Evolutionary conservation across 2,888 invertebrate genomes (phyloP), one percentile per base, ranked within the genome.

Genomic region (Netelia fuscicornis): DNA sequence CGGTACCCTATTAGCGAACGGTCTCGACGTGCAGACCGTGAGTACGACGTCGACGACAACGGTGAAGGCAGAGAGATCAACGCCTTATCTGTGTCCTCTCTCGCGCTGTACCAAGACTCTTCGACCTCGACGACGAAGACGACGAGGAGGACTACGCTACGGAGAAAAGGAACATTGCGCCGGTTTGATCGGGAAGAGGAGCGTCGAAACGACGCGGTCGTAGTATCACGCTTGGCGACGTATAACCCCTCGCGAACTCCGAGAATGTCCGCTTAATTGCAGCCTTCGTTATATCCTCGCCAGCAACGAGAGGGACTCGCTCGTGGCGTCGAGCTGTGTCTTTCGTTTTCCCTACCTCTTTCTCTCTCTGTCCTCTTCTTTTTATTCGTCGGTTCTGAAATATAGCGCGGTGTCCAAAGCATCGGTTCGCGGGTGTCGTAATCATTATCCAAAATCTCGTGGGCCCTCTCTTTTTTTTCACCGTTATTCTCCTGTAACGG

Each of bases 1-100:
- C 82, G 85, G 85, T 85, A 82, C 79, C 85, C 82, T 85, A 85
- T 85, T 85, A 85, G 85, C 85, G 85, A 79, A 48, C 67, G 72
- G 67, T 82, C 37, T 37, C 82, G 85, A 82, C 79, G 82, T 82
- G 82, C 71, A 79, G 71, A 82, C 79, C 52, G 54, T 52, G 64
- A 75, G 74, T 65, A 76, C 75, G 76, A 81, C 81, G 64, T 68
- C 42, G 58, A 67, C 67, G 44, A 48, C 67, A 13, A 75, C 62
- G 62, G 44, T 13, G 60, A 62, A 65, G 58, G 44, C 44, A 67
- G 76, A 65, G 72, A 80, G 82, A 82, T 82, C 79, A 79, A 82
- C 79, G 79, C 67, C 65, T 85, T 85, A 85, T 85, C 82, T 80
- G 75, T 67, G 37, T 62, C 62, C 81, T 75, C 82, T 85, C 82